Percentiles rank a stretch among this genome's conserved stretches.
Evolutionary conservation across 2,797 vertebrate species (phyloP).

Genomic region (Sebastes cheni): DNA sequence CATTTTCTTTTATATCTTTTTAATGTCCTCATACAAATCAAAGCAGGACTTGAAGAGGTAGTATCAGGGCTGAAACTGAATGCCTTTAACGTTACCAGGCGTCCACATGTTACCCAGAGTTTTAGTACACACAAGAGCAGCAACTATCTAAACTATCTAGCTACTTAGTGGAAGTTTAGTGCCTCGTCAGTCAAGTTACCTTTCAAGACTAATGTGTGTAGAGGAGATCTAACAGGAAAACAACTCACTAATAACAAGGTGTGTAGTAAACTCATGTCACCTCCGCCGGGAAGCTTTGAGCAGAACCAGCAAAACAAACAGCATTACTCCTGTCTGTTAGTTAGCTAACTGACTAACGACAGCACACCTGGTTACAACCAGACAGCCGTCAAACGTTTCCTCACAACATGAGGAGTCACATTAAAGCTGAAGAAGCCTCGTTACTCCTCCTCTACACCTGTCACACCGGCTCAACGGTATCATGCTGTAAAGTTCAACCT

Average conservation of each 20-base stretch:
- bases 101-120: background rate
- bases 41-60: background rate
- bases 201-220: background rate
- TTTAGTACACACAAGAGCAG: background rate
- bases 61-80: background rate
- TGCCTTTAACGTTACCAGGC: background rate
- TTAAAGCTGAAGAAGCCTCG: no score
- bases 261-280: background rate
- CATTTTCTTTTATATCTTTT: background rate
- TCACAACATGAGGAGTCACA: background rate
- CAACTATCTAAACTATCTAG: no score
- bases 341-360: background rate
- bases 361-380: background rate
- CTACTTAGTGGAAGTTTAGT: no score
- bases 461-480: background rate
- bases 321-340: background rate
- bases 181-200: background rate
- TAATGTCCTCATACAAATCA: background rate
- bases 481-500: background rate
- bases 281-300: background rate
- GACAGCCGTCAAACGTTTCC: background rate
- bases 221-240: background rate
- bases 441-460: background rate
- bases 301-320: background rate
- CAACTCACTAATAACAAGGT: background rate